A percentile compares a stretch with the other conserved stretches of the same genome.
Evolutionary conservation across 2,888 invertebrate species (phyloP).

Genomic region (Oligia latruncula): DNA sequence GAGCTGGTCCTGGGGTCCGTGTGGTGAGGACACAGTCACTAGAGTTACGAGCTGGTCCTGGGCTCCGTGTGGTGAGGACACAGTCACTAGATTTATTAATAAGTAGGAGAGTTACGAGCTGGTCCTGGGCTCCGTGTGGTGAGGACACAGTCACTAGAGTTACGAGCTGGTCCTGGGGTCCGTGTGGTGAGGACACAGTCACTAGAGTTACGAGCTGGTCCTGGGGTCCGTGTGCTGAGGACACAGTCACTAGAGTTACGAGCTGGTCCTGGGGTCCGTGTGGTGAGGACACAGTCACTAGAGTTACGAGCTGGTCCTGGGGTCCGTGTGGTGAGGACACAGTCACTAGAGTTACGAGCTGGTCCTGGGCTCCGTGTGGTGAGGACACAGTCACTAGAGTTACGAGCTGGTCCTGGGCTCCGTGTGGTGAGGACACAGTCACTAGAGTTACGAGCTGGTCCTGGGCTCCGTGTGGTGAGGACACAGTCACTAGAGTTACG

Average conservation of each 20-base stretch:
- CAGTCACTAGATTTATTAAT: no score
- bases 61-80: not conserved
- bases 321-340: not conserved
- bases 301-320: constrained; percentile 11
- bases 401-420: constrained; percentile 6
- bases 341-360: constrained; percentile 16
- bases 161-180: constrained; percentile 7
- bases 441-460: constrained; percentile 13
- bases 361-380: not conserved
- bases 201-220: constrained; percentile 13
- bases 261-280: not conserved
- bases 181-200: not conserved
- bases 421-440: not conserved
- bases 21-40: no score
- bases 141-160: no score
- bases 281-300: no score
- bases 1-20: not conserved
- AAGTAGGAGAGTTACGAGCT: constrained; percentile 21
- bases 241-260: no score
- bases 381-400: no score
- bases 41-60: constrained; percentile 10
- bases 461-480: not conserved
- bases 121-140: not conserved
- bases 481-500: no score
- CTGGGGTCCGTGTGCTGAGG: not conserved